Base-by-base conservation (phyloP, 2,113 vertebrate genomes). In the Dendrocopos noguchii region DNA sequence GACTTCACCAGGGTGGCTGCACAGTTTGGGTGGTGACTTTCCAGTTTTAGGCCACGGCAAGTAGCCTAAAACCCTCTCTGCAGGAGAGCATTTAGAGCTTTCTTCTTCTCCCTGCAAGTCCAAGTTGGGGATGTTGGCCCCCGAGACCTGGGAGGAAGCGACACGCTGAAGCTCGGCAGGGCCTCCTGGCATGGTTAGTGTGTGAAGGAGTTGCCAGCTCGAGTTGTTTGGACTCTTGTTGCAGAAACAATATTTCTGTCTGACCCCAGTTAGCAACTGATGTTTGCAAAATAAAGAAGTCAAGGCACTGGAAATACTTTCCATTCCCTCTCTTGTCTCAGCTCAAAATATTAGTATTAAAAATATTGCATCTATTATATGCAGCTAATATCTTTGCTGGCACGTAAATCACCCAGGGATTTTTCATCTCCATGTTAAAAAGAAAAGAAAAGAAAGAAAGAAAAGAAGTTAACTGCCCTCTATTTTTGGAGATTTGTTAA, bases 211-310 rank as follows among this genome's bases (percentile, higher is more conserved):
- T 84, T 93, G 95, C 94, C 96, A 93, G 74, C 90, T 86, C 5
- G 1, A 95, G 90, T 88, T 97, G 94, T 96, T 95, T 91, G 93
- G 90, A 59, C 93, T 96, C 94, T 95, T 78, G 76, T 96, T 97
- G 94, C 95, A 95, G 93, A 90, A 96, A 95, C 94, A 95, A 79
- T 96, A 90, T 96, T 96, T 96, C 95, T 95, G 91, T 96, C 96
- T 95, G 95, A 95, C 90, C 94, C 93, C 91, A 81, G 94, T 91
- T 96, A 95, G 96, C 94, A 97, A 95, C 94, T 96, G 91, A 96
- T 96, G 96, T 97, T 97, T 97, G 95, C 94, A 95, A 96, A 97
- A 96, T 97, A 96, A 93, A 96, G 94, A 96, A 96, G 95, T 91
- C 95, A 95, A 96, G 90, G 91, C 95, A 80, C 87, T 96, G 91